Evolutionary conservation across 2,797 vertebrate species (phyloP), one percentile per base, ranked within the genome.

Genomic region (Pipistrellus pygmaeus): DNA sequence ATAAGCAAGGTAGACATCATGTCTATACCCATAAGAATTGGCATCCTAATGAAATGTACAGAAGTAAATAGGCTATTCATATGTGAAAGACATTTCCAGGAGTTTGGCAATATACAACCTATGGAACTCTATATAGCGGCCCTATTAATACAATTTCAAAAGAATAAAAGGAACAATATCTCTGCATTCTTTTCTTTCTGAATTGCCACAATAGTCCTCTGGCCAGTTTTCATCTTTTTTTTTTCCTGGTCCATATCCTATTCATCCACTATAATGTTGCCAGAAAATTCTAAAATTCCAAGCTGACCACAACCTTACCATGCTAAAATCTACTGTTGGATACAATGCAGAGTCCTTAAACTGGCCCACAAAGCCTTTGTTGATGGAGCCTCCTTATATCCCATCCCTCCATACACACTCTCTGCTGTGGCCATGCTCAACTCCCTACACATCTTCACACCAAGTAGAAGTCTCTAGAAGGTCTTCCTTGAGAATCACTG

Each of bases 241-340:
- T 7, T 41, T 41, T 41, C 38, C 6, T 41, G 38, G 27, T 82
- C 64, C 27, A 20, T 53, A 84, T 30, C 11, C 10, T 81, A 88
- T 35, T 85, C 27, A 44, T 41, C 35, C 7, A 17, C 69, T 66
- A 76, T 10, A 78, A 48, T 17, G 0, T 66, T 85, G 44, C 20
- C 64, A 85, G 46, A 85, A 88, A 53, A 85, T 90, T 77, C 53
- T n/a, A 81, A 87, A 91, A 83, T 71, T 75, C 35, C 32, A 91
- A 80, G 20, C 13, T 83, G 17, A 73, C 15, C 9, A 85, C 3
- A 89, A 17, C 7, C 2, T 73, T 73, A 32, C 64, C 21, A 77
- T 23, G 10, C 27, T 92, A 72, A 83, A 20, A 15, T 60, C 57
- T 88, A n/a, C 30, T 48, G 64, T 1, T 51, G 14, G 64, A 57